Evolutionary conservation across 30 jellyfish, hydroid and myxozoan species (phyloP).

Genomic region (Mastigias papua): DNA sequence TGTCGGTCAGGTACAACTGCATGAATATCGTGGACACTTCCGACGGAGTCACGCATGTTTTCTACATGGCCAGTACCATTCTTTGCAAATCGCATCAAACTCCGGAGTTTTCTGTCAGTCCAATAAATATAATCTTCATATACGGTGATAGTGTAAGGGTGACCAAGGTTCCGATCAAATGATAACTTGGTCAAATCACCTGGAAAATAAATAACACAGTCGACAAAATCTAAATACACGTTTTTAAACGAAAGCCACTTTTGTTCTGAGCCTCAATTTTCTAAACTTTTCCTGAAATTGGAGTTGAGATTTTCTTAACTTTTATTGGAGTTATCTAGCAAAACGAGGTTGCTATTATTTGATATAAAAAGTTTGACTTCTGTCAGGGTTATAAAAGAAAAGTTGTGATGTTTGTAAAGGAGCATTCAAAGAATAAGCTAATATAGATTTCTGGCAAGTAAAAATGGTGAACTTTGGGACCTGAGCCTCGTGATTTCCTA

Average conservation of each 20-base stretch:
- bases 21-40: conserved; percentile 89
- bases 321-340: too few relatives aligned
- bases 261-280: too few relatives aligned
- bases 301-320: too few relatives aligned
- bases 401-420: too few relatives aligned
- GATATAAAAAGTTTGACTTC: too few relatives aligned
- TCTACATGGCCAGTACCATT: conserved; percentile 24
- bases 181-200: conserved; percentile 58
- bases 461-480: too few relatives aligned
- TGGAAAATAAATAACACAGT: conserved; percentile 8
- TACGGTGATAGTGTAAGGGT: conserved; percentile 86
- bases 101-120: conserved; percentile 89
- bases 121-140: conserved; percentile 79
- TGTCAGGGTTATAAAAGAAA: too few relatives aligned
- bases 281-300: too few relatives aligned
- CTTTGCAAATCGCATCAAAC: conserved; percentile 54
- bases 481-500: too few relatives aligned
- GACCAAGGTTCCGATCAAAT: conserved; percentile 28
- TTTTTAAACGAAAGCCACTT: background rate
- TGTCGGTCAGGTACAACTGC: conserved; percentile 81
- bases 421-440: too few relatives aligned
- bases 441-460: too few relatives aligned
- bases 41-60: conserved; percentile 29
- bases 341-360: too few relatives aligned
- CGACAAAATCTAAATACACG: background rate